These are phyloP conservation scores for Hylaea fasciaria DNA, from an alignment of 2,888 invertebrate species.

Conservation along the genomic window DNA sequence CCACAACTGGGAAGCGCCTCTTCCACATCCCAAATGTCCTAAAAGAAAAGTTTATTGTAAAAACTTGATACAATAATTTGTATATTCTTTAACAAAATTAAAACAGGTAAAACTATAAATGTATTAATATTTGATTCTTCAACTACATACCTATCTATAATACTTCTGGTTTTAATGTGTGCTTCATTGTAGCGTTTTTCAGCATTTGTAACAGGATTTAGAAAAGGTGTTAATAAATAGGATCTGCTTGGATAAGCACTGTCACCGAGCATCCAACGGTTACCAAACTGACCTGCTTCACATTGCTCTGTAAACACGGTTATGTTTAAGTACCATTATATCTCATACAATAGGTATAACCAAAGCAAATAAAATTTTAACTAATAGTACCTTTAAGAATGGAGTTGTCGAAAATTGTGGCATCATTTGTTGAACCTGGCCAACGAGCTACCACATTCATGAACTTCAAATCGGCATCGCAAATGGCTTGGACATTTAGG, in stretches of 20 bases:
- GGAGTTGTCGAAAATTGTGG: slow-evolving; percentile 39
- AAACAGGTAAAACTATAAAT: too few species aligned
- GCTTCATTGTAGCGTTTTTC: slow-evolving; percentile 35
- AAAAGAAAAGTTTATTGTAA: too few species aligned
- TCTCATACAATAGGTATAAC: too few species aligned
- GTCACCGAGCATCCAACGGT: slow-evolving; percentile 36
- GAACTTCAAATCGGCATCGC: slow-evolving; percentile 31
- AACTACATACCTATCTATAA: slow-evolving; percentile 34
- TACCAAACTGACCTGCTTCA: slow-evolving; percentile 29
- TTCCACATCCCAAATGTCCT: too few species aligned
- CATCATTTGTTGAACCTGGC: slow-evolving; percentile 36
- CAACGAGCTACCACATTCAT: slow-evolving; percentile 32
- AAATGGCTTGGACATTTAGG: slow-evolving; percentile 37
- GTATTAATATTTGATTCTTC: too few species aligned
- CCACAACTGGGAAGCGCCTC: too few species aligned
- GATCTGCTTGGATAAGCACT: slow-evolving; percentile 34
- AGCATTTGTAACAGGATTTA: slow-evolving; percentile 16
- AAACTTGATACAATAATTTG: too few species aligned
- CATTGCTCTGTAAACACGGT: slow-evolving; percentile 32
- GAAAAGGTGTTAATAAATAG: slow-evolving; percentile 33
- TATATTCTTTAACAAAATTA: too few species aligned
- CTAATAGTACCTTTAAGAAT: slow-evolving; percentile 22
- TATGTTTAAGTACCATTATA: too few species aligned
- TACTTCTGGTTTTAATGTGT: slow-evolving; percentile 34
- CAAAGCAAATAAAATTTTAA: too few species aligned